A percentile compares a stretch with the other conserved stretches of the same genome.
Conservation (phyloP, 2,888 invertebrate genomes). For the Ochlodes sylvanus region DNA sequence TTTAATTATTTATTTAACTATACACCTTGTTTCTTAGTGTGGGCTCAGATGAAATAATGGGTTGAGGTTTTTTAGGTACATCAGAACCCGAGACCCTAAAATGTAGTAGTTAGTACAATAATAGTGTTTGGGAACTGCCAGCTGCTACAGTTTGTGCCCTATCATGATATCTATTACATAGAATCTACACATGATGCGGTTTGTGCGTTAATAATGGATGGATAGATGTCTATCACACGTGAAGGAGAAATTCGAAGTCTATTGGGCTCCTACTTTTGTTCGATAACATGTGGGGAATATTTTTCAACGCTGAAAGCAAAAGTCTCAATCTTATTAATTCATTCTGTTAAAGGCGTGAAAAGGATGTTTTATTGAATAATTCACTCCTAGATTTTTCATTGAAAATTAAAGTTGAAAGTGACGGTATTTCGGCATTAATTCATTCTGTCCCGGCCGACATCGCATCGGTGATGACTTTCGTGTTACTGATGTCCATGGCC, state of each 20-base stretch:
- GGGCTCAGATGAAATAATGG: too few species aligned
- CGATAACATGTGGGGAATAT: too few species aligned
- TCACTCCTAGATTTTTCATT: background rate
- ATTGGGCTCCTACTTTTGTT: too few species aligned
- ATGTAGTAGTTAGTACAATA: background rate
- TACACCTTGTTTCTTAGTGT: too few species aligned
- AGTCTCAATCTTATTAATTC: too few species aligned
- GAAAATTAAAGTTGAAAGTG: too few species aligned
- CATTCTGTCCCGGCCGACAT: too few species aligned
- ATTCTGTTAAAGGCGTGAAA: background rate
- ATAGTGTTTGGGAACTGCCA: constrained; percentile 4
- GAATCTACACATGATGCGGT: constrained; percentile 4
- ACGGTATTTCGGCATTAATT: too few species aligned
- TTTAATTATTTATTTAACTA: too few species aligned
- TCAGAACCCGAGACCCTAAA: background rate
- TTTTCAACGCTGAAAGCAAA: too few species aligned
- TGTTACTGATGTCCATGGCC: too few species aligned
- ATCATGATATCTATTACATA: constrained; percentile 9
- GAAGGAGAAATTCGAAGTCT: background rate
- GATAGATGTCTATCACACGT: background rate
- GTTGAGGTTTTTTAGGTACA: background rate
- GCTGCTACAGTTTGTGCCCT: constrained; percentile 1
- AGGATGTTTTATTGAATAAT: background rate
- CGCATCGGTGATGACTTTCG: too few species aligned
- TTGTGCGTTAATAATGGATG: background rate